Evolutionary conservation across 2,888 invertebrate species (phyloP), one percentile per base, ranked within the genome.

Genomic region (Scelioninae gen. 2): DNA sequence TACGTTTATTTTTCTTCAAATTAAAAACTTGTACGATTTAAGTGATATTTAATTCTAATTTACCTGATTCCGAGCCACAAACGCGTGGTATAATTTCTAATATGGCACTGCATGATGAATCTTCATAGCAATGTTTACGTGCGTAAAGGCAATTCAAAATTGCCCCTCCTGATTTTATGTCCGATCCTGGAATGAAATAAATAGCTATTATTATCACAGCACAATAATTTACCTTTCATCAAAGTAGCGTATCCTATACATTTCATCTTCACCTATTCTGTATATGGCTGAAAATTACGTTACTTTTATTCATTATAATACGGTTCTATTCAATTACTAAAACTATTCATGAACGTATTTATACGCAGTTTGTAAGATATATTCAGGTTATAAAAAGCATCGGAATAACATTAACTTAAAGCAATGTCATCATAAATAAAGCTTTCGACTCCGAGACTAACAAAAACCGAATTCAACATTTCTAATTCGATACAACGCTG

Each of bases 61-160:
- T 87, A 96, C 96, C 95, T 86, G 94, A 91, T 89, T 95, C 95
- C 77, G 94, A 93, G 77, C 96, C 96, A 87, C 96, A 96, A 80
- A 96, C 95, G 81, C 95, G 90, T 61, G 95, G 95, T 85, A 96
- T 95, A 83, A 96, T 94, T 88, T 95, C 95, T 85, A 96, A 87
- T 86, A 96, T 95, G 76, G 95, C 94, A 78, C 94, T 93, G 88
- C 96, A 96, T 78, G 95, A 94, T 73, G 94, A 91, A 88, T 96
- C 95, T 84, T 96, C 95, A 87, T 94, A 94, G 88, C 96, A 96
- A 76, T 95, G 90, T 87, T 95, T 94, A 79, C 95, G 90, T 61
- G 96, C 96, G 84, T 94, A 90, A 78, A 96, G 90, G 87, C 96
- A 96, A 89, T 96, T 96, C 83, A 95, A 88, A 85, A 95, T 94